Conservation (phyloP, 2,113 vertebrate species). For the Neotragus pygmaeus region DNA sequence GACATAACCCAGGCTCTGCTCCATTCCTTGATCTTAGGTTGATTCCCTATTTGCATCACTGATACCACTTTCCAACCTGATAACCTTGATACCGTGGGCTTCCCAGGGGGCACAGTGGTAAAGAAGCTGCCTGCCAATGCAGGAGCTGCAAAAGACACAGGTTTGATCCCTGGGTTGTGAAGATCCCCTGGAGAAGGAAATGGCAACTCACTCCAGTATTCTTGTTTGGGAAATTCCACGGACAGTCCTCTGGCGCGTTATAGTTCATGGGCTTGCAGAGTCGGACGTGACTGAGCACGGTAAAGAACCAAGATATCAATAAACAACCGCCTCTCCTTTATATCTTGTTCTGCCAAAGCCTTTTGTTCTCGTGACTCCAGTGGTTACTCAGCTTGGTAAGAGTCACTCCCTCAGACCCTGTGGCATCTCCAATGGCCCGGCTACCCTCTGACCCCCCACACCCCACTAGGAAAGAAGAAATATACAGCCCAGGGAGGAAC, state of each 20-base stretch:
- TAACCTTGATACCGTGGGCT: background rate
- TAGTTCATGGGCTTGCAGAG: background rate
- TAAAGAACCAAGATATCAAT: background rate
- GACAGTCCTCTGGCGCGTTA: background rate
- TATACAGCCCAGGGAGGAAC: background rate
- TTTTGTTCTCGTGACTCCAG: fast-evolving
- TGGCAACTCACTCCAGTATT: background rate
- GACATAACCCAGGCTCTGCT: fast-evolving
- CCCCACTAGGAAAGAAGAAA: background rate
- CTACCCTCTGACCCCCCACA: background rate
- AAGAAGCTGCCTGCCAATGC: background rate
- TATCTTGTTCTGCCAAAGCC: background rate
- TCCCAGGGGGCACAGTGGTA: background rate
- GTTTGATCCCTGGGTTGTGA: background rate
- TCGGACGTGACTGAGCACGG: background rate
- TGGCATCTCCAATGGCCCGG: background rate
- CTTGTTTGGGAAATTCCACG: background rate
- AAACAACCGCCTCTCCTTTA: background rate
- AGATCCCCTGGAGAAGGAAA: background rate
- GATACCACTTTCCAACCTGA: background rate
- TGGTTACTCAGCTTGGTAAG: background rate
- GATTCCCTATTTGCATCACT: background rate
- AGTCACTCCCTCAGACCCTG: background rate
- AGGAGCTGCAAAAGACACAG: background rate
- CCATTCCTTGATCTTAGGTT: background rate